Evolutionary conservation across 1,140 invertebrate species (phyloP).

Genomic region (Philaenus spumarius): DNA sequence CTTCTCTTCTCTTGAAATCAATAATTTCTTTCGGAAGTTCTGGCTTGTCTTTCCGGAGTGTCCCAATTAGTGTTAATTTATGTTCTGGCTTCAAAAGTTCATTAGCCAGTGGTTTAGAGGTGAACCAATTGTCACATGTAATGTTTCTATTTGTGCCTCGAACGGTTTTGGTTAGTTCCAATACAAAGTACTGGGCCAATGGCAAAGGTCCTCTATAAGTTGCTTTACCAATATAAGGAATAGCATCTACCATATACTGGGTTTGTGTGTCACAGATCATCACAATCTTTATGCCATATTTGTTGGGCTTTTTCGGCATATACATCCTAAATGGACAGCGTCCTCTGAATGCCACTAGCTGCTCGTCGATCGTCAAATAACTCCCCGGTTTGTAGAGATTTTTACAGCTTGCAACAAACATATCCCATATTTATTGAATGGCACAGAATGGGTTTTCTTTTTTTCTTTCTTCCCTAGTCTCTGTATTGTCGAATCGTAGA

Average conservation of each 20-base stretch:
- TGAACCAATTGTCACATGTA: too few species aligned
- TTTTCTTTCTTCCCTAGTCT: constrained; percentile 22
- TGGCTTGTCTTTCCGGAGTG: constrained; percentile 33
- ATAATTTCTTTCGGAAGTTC: constrained; percentile 19
- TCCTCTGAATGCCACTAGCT: constrained; percentile 19
- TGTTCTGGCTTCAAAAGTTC: too few species aligned
- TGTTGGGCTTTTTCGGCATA: constrained; percentile 43
- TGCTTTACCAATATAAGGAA: constrained; percentile 32
- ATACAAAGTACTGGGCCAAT: constrained; percentile 13
- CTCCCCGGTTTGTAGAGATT: constrained; percentile 13
- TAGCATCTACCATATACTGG: constrained; percentile 35
- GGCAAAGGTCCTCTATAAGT: constrained; percentile 4
- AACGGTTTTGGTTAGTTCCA: constrained; percentile 21
- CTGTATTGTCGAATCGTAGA: constrained; percentile 27
- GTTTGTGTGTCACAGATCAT: constrained; percentile 33
- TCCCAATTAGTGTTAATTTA: constrained; percentile 33
- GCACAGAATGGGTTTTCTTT: constrained; percentile 24
- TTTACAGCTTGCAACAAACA: constrained; percentile 21
- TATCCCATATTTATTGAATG: too few species aligned
- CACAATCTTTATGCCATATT: constrained; percentile 43
- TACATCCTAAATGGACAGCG: constrained; percentile 38
- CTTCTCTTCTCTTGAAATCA: neutral
- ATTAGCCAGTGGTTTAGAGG: too few species aligned
- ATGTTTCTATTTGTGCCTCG: constrained; percentile 30
- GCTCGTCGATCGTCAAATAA: constrained; percentile 18